Conservation (phyloP, 2,888 invertebrate species). For the Leucania comma region DNA sequence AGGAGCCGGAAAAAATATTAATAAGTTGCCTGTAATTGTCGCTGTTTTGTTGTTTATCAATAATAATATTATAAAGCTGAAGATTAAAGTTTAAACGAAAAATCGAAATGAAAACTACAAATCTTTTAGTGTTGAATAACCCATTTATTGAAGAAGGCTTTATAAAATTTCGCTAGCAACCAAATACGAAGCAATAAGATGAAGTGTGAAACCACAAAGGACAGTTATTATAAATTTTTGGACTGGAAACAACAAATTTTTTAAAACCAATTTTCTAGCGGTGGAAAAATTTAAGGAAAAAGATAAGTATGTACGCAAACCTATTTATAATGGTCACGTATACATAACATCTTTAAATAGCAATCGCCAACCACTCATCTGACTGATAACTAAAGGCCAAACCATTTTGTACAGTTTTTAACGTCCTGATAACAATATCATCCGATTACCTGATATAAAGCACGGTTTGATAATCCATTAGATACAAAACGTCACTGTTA, state of each 20-base stretch:
- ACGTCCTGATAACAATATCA: conserved; percentile 52
- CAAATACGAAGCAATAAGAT: no score
- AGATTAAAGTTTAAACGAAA: no score
- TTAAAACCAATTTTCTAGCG: not conserved
- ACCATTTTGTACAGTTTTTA: conserved; percentile 41
- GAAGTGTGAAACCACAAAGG: no score
- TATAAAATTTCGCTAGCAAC: no score
- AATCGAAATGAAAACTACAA: no score
- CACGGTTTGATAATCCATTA: conserved; percentile 41
- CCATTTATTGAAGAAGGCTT: no score
- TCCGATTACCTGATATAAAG: conserved; percentile 49
- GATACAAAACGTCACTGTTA: conserved; percentile 55
- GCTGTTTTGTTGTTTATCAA: not conserved
- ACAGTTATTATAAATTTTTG: not conserved
- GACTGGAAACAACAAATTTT: conserved; percentile 8
- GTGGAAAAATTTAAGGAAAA: conserved; percentile 41
- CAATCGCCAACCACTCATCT: conserved; percentile 41
- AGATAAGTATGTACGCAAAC: conserved; percentile 17
- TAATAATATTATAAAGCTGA: no score
- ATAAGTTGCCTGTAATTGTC: conserved; percentile 34
- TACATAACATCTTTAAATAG: conserved; percentile 36
- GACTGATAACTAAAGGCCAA: conserved; percentile 53
- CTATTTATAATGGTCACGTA: conserved; percentile 35
- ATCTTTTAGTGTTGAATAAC: no score
- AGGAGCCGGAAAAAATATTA: conserved; percentile 58